A percentile compares a stretch with the other conserved stretches of the same genome.
These are phyloP conservation scores for Ectropis crepuscularia DNA, from an alignment of 2,888 invertebrate genomes.

Conservation along the genomic window DNA sequence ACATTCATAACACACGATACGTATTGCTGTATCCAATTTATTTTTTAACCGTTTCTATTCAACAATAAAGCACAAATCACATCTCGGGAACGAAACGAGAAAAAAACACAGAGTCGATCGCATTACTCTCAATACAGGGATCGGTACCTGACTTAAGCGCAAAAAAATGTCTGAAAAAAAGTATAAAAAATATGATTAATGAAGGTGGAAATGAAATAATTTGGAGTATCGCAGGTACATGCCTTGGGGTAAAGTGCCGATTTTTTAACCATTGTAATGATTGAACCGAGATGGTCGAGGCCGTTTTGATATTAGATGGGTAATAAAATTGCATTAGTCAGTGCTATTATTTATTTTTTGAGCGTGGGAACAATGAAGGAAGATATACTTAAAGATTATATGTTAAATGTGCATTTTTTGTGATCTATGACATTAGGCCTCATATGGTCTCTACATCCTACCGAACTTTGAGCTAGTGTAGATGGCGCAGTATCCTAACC, in stretches of 20 bases:
- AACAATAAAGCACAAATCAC: constrained; percentile 40
- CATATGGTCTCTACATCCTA: too few relatives aligned
- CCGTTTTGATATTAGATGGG: constrained; percentile 14
- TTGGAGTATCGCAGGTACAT: constrained; percentile 64
- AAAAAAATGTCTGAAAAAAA: constrained; percentile 53
- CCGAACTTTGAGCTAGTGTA: too few relatives aligned
- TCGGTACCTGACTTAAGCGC: constrained; percentile 63
- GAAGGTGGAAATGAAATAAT: constrained; percentile 77
- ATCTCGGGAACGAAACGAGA: constrained; percentile 45
- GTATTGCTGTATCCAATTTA: constrained; percentile 8
- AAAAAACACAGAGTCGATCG: constrained; percentile 64
- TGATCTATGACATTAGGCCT: too few relatives aligned
- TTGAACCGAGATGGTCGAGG: not conserved
- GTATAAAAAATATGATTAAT: constrained; percentile 73
- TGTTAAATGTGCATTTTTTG: too few relatives aligned
- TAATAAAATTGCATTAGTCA: constrained; percentile 11
- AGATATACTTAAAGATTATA: too few relatives aligned
- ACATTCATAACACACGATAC: not conserved
- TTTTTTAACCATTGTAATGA: constrained; percentile 60
- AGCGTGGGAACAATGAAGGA: not conserved
- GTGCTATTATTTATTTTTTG: not conserved
- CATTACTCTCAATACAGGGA: constrained; percentile 63
- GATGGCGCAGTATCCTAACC: too few relatives aligned
- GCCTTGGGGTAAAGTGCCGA: constrained; percentile 54
- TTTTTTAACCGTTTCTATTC: constrained; percentile 28